Evolutionary conservation across 2,888 invertebrate species (phyloP).

Genomic region (Melanotus villosus): DNA sequence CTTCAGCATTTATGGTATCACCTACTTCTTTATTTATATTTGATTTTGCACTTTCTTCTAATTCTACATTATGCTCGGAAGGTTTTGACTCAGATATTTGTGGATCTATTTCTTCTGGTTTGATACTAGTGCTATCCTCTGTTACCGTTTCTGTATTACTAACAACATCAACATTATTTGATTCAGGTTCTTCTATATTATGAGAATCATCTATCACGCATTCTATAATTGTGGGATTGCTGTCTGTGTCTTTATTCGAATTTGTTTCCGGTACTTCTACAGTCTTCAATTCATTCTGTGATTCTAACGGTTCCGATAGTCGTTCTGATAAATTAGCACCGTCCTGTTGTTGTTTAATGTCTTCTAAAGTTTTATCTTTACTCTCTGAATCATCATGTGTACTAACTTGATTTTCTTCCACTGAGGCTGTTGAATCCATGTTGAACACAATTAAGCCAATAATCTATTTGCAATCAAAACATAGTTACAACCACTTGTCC

Average conservation of each 20-base stretch:
- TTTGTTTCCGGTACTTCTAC: neutral
- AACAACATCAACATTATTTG: neutral
- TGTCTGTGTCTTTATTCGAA: neutral
- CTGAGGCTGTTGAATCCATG: too few species aligned
- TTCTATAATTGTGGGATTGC: neutral
- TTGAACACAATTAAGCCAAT: too few species aligned
- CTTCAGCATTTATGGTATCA: neutral
- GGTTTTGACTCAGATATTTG: too few species aligned
- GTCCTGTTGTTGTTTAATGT: neutral
- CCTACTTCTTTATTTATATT: too few species aligned
- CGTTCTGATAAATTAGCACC: neutral
- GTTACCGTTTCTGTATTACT: neutral
- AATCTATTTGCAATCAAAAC: too few species aligned
- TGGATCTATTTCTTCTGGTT: neutral
- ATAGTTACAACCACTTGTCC: too few species aligned
- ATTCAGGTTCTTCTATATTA: slow-evolving; percentile 2
- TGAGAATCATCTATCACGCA: neutral
- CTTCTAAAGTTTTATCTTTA: too few species aligned
- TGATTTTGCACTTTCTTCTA: neutral
- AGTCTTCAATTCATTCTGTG: neutral
- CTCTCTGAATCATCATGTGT: too few species aligned
- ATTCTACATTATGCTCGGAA: too few species aligned
- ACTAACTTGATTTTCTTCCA: neutral
- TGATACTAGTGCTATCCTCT: neutral
- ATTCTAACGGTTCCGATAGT: neutral